These are phyloP conservation scores for Sebastes oblongus DNA, from an alignment of 2,797 vertebrate species.

Conservation along the genomic window DNA sequence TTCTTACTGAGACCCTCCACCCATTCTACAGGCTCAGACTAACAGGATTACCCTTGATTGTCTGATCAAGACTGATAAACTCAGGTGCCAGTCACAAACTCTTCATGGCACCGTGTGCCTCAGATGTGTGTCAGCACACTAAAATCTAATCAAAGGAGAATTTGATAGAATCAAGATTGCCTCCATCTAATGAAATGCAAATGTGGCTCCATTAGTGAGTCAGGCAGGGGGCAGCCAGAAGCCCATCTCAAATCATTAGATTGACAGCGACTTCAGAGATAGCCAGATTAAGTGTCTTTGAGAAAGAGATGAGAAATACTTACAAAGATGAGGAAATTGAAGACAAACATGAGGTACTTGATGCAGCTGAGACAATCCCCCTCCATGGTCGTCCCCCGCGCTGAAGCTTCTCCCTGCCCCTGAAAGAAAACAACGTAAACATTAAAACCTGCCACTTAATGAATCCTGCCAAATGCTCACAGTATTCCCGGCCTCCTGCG, in stretches of 20 bases:
- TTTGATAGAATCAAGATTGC: slow-evolving; percentile 79
- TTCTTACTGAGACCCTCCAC: slow-evolving; percentile 33
- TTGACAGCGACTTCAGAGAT: slow-evolving; percentile 61
- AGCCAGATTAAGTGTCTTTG: slow-evolving; percentile 38
- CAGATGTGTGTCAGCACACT: slow-evolving; percentile 75
- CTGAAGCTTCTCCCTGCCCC: slow-evolving; percentile 83
- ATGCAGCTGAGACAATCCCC: slow-evolving; percentile 95
- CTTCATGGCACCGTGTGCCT: slow-evolving; percentile 59
- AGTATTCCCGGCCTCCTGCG: slow-evolving; percentile 31
- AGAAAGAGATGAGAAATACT: slow-evolving; percentile 78
- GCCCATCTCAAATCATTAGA: slow-evolving; percentile 63
- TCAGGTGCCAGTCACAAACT: slow-evolving; percentile 76
- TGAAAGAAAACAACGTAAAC: slow-evolving; percentile 53
- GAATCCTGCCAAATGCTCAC: slow-evolving; percentile 41
- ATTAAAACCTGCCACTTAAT: slow-evolving; percentile 23
- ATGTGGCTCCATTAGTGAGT: slow-evolving; percentile 71
- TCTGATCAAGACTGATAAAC: slow-evolving; percentile 77
- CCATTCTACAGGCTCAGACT: slow-evolving; percentile 36
- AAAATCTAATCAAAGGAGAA: slow-evolving; percentile 77
- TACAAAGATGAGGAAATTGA: slow-evolving; percentile 97
- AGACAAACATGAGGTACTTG: slow-evolving; percentile 96
- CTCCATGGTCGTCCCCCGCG: slow-evolving; percentile 86
- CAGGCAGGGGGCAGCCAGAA: slow-evolving; percentile 47
- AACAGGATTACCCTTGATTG: slow-evolving; percentile 78
- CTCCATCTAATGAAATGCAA: slow-evolving; percentile 78